phyloP scores from a whole-genome alignment of 2,888 invertebrate genomes.

The Clunio marinus region DNA sequence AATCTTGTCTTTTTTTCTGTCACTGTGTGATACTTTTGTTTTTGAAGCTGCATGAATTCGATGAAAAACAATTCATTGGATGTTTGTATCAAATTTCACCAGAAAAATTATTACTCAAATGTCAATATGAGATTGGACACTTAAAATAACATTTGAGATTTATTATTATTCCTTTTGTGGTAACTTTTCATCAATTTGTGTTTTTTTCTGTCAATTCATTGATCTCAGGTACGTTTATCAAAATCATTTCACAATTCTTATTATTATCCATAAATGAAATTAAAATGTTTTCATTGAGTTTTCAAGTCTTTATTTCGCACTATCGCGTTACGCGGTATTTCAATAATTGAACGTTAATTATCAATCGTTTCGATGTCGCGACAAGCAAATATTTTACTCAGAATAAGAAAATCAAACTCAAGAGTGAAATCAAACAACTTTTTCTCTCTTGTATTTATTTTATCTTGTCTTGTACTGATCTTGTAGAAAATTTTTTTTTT shows the following conservation, averaged over 20 bases:
- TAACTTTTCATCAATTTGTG: conserved; percentile 5
- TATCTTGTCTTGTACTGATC: conserved; percentile 7
- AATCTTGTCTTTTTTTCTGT: not conserved
- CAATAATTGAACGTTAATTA: not conserved
- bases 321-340: conserved; percentile 9
- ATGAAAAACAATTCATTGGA: not conserved
- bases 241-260: not conserved
- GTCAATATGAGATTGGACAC: conserved; percentile 6
- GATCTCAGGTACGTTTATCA: conserved; percentile 10
- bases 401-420: conserved; percentile 7
- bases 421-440: conserved; percentile 26
- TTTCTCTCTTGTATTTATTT: conserved; percentile 2
- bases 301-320: not conserved
- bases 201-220: not conserved
- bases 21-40: conserved; percentile 12
- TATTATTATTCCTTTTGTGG: conserved; percentile 1
- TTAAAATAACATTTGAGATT: not conserved
- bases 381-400: conserved; percentile 7
- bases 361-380: not conserved
- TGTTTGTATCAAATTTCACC: conserved; percentile 3
- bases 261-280: conserved; percentile 7
- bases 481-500: conserved; percentile 13
- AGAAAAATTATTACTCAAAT: not conserved
- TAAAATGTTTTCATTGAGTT: not conserved
- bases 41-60: not conserved